phyloP scores from a whole-genome alignment of 1,140 invertebrate genomes.

The Liolophura sinensis region DNA sequence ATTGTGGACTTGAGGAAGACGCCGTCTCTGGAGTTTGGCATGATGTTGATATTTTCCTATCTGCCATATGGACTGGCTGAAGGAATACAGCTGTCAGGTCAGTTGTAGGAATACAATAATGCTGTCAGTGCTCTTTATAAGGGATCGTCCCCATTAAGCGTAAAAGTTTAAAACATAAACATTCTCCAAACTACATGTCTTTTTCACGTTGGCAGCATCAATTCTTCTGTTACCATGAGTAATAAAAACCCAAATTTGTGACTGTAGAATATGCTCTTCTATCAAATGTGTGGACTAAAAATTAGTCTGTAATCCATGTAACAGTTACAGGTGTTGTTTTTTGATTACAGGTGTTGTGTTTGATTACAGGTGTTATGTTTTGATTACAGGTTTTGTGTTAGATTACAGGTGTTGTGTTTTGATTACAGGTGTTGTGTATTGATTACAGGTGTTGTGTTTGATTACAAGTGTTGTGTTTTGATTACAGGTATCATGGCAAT shows the following conservation, averaged over 20 bases:
- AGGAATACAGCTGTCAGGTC: conserved; percentile 92
- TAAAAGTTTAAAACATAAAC: too few relatives aligned
- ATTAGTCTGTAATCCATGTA: too few relatives aligned
- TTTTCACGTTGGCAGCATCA: too few relatives aligned
- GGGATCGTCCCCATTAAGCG: too few relatives aligned
- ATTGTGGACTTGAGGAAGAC: conserved; percentile 96
- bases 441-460: background rate
- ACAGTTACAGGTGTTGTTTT: too few relatives aligned
- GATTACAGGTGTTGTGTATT: conserved; percentile 1
- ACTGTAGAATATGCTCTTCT: too few relatives aligned
- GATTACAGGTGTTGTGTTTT: background rate
- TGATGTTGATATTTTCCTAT: conserved; percentile 98
- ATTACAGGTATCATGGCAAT: conserved; percentile 97
- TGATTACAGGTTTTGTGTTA: too few relatives aligned
- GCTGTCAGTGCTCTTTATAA: background rate
- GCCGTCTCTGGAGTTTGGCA: conserved; percentile 96
- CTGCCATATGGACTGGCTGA: conserved; percentile 97
- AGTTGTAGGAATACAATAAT: conserved; percentile 23
- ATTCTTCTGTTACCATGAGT: too few relatives aligned
- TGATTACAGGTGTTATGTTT: too few relatives aligned
- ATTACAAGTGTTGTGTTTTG: conserved; percentile 2
- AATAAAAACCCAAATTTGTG: too few relatives aligned
- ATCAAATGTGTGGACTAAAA: too few relatives aligned
- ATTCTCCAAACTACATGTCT: too few relatives aligned
- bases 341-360: background rate